A percentile compares a stretch with the other conserved stretches of the same genome.
Evolutionary conservation across 2,113 vertebrate species (phyloP).

Genomic region (Ophthalmotilapia sp.): DNA sequence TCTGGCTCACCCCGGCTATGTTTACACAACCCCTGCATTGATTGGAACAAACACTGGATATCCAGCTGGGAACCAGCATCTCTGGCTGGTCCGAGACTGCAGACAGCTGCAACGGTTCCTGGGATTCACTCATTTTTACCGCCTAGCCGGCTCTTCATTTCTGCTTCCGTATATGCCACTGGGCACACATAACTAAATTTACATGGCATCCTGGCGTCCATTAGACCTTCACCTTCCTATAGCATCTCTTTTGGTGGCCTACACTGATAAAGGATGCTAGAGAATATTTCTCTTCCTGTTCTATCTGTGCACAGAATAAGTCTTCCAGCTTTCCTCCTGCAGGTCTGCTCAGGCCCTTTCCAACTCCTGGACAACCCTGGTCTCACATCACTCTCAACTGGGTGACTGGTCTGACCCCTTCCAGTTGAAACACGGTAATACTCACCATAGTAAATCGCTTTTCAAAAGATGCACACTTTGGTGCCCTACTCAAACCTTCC

Average conservation of each 20-base stretch:
- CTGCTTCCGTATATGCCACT: background rate
- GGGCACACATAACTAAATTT: background rate
- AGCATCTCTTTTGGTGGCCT: background rate
- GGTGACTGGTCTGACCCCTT: background rate
- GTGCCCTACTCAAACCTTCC: accelerated
- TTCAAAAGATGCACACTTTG: background rate
- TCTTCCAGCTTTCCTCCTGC: background rate
- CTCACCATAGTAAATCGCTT: background rate
- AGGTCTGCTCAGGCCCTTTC: background rate
- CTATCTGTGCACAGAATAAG: background rate
- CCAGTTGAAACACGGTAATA: background rate
- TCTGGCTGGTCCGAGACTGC: background rate
- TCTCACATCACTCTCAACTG: background rate
- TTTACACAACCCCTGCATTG: background rate
- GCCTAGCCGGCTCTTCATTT: background rate
- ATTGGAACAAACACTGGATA: background rate
- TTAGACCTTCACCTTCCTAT: background rate
- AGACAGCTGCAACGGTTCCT: background rate
- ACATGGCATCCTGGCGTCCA: background rate
- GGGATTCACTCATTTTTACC: background rate
- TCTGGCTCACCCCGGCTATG: background rate
- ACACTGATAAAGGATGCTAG: background rate
- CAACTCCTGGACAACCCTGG: background rate
- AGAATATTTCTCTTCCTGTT: background rate
- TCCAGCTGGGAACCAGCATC: background rate